These are phyloP conservation scores for Papilio elwesi DNA, from an alignment of 2,888 invertebrate species.

Conservation along the genomic window DNA sequence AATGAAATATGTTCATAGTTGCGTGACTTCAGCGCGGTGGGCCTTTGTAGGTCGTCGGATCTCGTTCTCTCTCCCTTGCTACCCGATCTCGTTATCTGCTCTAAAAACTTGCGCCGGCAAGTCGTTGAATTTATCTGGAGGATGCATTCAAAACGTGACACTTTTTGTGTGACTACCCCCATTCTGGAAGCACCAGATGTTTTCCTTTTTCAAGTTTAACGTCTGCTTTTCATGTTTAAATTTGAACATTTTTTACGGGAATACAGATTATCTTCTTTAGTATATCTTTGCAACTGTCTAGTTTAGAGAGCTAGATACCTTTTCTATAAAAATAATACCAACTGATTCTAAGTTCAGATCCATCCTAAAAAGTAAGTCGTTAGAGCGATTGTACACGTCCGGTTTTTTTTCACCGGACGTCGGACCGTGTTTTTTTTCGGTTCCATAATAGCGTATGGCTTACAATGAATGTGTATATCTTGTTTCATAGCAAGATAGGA, in stretches of 20 bases:
- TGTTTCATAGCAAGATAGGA: too few species aligned
- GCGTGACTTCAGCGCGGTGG: slow-evolving; percentile 48
- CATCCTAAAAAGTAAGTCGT: too few species aligned
- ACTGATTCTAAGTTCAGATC: too few species aligned
- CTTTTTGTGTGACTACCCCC: slow-evolving; percentile 32
- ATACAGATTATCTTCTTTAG: not conserved
- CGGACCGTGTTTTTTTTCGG: too few species aligned
- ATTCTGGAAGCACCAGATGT: slow-evolving; percentile 13
- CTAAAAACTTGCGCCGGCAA: slow-evolving; percentile 34
- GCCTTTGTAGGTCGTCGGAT: slow-evolving; percentile 47
- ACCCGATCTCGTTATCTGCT: slow-evolving; percentile 35
- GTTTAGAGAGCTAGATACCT: not conserved
- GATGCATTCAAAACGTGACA: slow-evolving; percentile 34
- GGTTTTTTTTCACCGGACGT: too few species aligned
- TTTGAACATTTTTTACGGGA: not conserved
- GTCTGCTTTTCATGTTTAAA: not conserved
- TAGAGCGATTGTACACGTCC: too few species aligned
- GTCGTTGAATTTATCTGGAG: slow-evolving; percentile 37
- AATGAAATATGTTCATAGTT: slow-evolving; percentile 53
- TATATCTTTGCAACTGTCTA: not conserved
- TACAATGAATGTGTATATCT: too few species aligned
- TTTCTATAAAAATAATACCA: not conserved
- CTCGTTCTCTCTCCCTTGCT: slow-evolving; percentile 24
- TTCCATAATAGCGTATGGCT: too few species aligned
- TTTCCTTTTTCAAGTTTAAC: slow-evolving; percentile 4